phyloP scores from a whole-genome alignment of 2,888 invertebrate genomes.

The Arge pagana region DNA sequence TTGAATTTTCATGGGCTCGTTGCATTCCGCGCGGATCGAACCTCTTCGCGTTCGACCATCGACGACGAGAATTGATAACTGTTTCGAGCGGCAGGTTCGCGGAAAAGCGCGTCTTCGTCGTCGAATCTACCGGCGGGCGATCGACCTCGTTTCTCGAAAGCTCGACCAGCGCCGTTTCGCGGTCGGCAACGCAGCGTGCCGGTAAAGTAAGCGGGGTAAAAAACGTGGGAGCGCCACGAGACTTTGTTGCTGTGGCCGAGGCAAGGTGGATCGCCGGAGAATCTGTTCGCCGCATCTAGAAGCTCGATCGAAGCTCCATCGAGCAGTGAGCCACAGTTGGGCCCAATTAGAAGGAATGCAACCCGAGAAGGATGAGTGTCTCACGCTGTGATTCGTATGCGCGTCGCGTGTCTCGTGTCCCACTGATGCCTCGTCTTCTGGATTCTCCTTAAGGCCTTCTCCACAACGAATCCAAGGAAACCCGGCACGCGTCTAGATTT shows the following conservation, averaged over 20 bases:
- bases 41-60: too few relatives aligned
- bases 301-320: too few relatives aligned
- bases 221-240: conserved; percentile 31
- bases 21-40: too few relatives aligned
- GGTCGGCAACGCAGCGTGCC: not conserved
- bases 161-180: not conserved
- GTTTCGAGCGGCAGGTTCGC: too few relatives aligned
- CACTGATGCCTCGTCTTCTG: conserved; percentile 28
- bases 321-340: conserved; percentile 28
- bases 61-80: too few relatives aligned
- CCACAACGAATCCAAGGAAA: too few relatives aligned
- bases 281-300: conserved; percentile 12
- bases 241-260: conserved; percentile 19
- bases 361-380: conserved; percentile 39
- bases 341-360: conserved; percentile 48
- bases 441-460: conserved; percentile 16
- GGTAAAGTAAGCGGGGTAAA: conserved; percentile 9
- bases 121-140: too few relatives aligned
- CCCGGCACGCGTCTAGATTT: too few relatives aligned
- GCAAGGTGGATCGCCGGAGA: conserved; percentile 5
- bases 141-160: too few relatives aligned
- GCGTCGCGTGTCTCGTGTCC: conserved; percentile 52
- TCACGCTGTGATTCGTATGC: conserved; percentile 45
- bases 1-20: conserved; percentile 1
- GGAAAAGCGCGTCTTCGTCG: too few relatives aligned